phyloP scores from a whole-genome alignment of 35 echinoderm and acorn worm species.

The Ophioderma brevispina region DNA sequence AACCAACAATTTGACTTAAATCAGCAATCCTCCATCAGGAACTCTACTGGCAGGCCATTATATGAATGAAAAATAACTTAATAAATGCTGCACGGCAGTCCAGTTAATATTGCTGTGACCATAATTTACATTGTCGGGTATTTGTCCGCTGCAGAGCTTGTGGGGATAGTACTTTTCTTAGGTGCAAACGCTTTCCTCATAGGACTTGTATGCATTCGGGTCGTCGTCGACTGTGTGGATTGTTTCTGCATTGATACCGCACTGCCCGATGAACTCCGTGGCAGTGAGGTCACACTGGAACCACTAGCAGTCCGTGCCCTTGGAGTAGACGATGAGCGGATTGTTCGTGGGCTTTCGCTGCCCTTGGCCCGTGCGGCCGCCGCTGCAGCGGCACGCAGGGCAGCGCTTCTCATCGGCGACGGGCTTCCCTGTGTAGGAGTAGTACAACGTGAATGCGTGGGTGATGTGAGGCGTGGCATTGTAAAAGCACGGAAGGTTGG shows the following conservation, averaged over 20 bases:
- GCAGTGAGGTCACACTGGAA: neutral
- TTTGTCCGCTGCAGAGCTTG: neutral
- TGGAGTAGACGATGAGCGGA: neutral
- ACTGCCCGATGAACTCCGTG: neutral
- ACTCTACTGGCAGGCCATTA: no score
- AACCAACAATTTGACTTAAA: no score
- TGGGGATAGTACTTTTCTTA: neutral
- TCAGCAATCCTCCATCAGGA: no score
- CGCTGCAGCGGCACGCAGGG: conserved; percentile 7
- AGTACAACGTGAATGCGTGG: neutral
- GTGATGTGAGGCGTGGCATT: conserved; percentile 2
- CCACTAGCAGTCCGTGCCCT: neutral
- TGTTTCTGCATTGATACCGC: neutral
- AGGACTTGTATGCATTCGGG: neutral
- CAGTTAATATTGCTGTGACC: no score
- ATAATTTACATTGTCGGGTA: neutral
- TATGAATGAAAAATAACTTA: no score
- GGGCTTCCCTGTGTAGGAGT: neutral
- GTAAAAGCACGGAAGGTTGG: conserved; percentile 42
- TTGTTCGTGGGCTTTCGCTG: neutral
- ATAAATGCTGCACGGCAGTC: no score
- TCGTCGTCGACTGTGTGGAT: no score
- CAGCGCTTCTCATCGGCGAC: conserved; percentile 1
- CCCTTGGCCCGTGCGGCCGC: neutral
- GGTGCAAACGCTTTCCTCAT: neutral